Base-by-base conservation (phyloP, 2,888 invertebrate species). In the Protonemura montana region DNA sequence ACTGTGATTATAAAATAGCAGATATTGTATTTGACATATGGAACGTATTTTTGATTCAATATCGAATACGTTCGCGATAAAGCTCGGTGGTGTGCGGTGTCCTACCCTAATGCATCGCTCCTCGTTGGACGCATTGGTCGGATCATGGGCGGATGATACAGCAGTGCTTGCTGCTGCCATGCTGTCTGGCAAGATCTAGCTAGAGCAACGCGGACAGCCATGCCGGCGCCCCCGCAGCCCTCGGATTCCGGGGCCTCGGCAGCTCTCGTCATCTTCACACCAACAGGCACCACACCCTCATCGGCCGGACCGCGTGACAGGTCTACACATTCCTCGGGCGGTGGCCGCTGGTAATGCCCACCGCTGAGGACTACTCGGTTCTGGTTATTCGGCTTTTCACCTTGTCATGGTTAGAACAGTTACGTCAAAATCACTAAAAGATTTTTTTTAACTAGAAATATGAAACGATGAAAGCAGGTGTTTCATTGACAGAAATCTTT, bases 401-500 rank as follows among this genome's bases (percentile, higher is more conserved):
- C 59, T 26, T 76, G 84, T 84, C 84, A 84, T 84, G 84, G 25
- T 28, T 26, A 42, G 82, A 59, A 81, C 81, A 81, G 81, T 81
- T n/a, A 81, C 26, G 81, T 81, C 81, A 81, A 81, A 81, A 28
- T 81, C 81, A 81, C 81, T 81, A 78, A 78, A 27, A 81, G 30
- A 27, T 81, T 81, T 30, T 81, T n/a, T 81, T 78, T 81, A n/a
- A 28, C n/a, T 6, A 81, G 81, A 81, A 81, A 81, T 78, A 78
- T 26, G 26, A 26, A 28, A 25, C 26, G 78, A 78, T 6, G 78
- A 30, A 29, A 27, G 84, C 84, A 84, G 84, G 84, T 84, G 84
- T 84, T 59, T 59, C 84, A 84, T 84, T 84, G 84, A 84, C 76
- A 59, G 59, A 42, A 84, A 59, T 84, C 84, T 84, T 81, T 84